phyloP scores from a whole-genome alignment of 23 tunicate species.

The Corella eumyota region DNA sequence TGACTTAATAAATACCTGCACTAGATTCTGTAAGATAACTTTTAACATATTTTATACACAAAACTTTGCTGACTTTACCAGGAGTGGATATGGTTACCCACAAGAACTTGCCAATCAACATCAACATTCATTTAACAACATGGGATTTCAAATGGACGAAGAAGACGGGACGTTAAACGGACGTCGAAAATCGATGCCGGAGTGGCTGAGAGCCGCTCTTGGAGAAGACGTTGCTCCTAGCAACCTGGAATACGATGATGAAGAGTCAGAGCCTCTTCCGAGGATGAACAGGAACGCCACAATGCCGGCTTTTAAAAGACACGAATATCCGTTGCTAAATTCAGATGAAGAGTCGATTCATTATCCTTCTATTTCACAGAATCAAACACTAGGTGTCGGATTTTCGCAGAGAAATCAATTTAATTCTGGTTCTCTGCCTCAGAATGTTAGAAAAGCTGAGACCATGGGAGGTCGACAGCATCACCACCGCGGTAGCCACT shows the following conservation, averaged over 20 bases:
- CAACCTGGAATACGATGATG: constrained; percentile 28
- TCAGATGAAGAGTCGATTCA: constrained; percentile 81
- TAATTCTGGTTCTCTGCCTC: constrained; percentile 12
- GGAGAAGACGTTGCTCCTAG: constrained; percentile 42
- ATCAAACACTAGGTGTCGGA: not conserved
- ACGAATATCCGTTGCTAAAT: constrained; percentile 77
- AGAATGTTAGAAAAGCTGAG: constrained; percentile 12
- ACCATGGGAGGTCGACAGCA: constrained; percentile 1
- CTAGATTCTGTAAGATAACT: no score
- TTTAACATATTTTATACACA: no score
- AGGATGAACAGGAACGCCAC: constrained; percentile 21
- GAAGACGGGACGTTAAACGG: constrained; percentile 12
- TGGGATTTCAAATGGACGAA: constrained; percentile 14
- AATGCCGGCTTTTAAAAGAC: constrained; percentile 22
- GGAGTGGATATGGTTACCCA: constrained; percentile 39
- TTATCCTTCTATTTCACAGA: constrained; percentile 82
- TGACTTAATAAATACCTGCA: no score
- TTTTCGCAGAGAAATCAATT: not conserved
- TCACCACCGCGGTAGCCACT: constrained; percentile 16
- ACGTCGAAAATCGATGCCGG: constrained; percentile 69
- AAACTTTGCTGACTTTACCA: no score
- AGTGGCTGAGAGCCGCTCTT: constrained; percentile 82
- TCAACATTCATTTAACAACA: constrained; percentile 11
- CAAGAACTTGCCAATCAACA: constrained; percentile 20
- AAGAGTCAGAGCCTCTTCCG: constrained; percentile 10